A percentile compares a stretch with the other conserved stretches of the same genome.
These are phyloP conservation scores for Chamaetylas fuelleborni DNA, from an alignment of 2,113 vertebrate species.

Conservation along the genomic window DNA sequence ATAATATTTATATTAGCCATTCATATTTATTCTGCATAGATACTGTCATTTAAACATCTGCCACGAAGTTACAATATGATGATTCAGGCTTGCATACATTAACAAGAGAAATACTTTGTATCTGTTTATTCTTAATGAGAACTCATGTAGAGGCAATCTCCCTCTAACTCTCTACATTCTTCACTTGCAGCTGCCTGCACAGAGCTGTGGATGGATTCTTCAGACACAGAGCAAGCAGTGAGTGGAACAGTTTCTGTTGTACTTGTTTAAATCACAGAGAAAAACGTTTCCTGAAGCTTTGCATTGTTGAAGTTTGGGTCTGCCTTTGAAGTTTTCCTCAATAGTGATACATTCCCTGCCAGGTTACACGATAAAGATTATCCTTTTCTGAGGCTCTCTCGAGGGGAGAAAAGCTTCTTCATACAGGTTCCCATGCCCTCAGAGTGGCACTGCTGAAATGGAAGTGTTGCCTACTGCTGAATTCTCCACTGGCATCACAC, in stretches of 20 bases:
- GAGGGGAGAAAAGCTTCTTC: not conserved
- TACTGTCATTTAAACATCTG: conserved; percentile 52
- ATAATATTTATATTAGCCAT: conserved; percentile 9
- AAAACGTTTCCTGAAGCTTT: not conserved
- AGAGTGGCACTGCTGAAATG: not conserved
- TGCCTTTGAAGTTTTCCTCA: not conserved
- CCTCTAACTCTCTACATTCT: conserved; percentile 4
- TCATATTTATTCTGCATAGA: conserved; percentile 39
- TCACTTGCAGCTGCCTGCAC: conserved; percentile 11
- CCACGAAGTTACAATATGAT: conserved; percentile 32
- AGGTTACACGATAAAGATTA: not conserved
- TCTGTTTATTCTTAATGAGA: conserved; percentile 40
- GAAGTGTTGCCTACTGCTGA: not conserved
- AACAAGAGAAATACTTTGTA: conserved; percentile 16
- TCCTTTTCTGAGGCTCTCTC: not conserved
- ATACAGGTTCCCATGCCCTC: not conserved
- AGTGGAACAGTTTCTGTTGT: conserved; percentile 21
- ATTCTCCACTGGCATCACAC: not conserved
- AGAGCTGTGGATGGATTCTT: conserved; percentile 15
- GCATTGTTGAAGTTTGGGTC: not conserved
- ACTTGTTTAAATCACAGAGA: not conserved
- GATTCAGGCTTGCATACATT: conserved; percentile 46
- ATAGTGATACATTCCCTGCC: not conserved
- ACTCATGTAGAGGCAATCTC: conserved; percentile 6
- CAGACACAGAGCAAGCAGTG: not conserved